Percentiles rank a stretch among this genome's conserved stretches.
Evolutionary conservation across 2,888 invertebrate species (phyloP).

Genomic region (Chirona hameri): DNA sequence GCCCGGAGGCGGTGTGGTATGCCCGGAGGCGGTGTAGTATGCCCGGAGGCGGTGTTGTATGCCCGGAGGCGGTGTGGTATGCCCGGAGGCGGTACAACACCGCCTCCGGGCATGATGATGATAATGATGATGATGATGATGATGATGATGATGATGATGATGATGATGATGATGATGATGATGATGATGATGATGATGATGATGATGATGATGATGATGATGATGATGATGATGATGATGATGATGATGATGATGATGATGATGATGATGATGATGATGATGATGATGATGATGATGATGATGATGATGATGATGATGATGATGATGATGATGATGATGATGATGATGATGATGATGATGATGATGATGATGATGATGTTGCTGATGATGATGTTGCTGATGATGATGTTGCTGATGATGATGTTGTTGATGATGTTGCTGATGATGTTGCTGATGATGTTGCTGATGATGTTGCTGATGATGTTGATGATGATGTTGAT

Average conservation of each 20-base stretch:
- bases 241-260: conserved; percentile 22
- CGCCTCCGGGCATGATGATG: too few relatives aligned
- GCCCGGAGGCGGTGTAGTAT: too few relatives aligned
- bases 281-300: conserved; percentile 22
- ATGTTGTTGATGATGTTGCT: too few relatives aligned
- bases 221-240: conserved; percentile 22
- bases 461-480: too few relatives aligned
- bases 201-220: conserved; percentile 22
- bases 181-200: conserved; percentile 22
- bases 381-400: too few relatives aligned
- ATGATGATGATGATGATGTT: conserved; percentile 22
- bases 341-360: conserved; percentile 22
- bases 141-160: conserved; percentile 22
- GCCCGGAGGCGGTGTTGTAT: too few relatives aligned
- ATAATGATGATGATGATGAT: conserved; percentile 22
- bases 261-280: conserved; percentile 22
- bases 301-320: conserved; percentile 22
- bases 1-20: too few relatives aligned
- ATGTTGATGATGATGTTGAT: too few relatives aligned
- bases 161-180: conserved; percentile 22
- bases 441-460: too few relatives aligned
- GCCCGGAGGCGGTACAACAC: too few relatives aligned
- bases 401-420: too few relatives aligned
- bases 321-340: conserved; percentile 22
- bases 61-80: too few relatives aligned